A percentile compares a stretch with the other conserved stretches of the same genome.
phyloP scores from a whole-genome alignment of 2,113 vertebrate species.

The Indicator maculatus region DNA sequence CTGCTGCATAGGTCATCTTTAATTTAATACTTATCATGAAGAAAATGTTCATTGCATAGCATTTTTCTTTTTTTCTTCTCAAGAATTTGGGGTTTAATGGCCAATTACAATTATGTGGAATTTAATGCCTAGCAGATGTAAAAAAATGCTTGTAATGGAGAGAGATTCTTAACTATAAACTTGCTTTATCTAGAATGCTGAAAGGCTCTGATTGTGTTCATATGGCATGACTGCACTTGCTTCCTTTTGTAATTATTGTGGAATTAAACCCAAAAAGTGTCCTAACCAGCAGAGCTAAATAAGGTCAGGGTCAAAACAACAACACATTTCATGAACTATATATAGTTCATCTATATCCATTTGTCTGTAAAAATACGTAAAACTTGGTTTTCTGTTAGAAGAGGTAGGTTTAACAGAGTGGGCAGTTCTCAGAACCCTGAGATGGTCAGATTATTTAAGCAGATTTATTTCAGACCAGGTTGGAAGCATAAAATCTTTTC shows the following conservation, averaged over 20 bases:
- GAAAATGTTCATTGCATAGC: neutral
- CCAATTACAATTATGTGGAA: neutral
- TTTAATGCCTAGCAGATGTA: conserved; percentile 25
- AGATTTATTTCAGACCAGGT: neutral
- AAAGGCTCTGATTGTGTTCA: conserved; percentile 12
- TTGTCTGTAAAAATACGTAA: neutral
- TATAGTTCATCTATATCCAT: neutral
- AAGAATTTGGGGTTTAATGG: neutral
- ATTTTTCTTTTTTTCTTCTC: neutral
- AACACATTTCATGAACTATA: neutral
- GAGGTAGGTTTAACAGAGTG: neutral
- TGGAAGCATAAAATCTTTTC: neutral
- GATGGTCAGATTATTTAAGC: neutral
- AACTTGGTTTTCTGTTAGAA: neutral
- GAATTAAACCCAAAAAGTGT: neutral
- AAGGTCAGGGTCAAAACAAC: neutral
- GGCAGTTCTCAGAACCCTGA: neutral
- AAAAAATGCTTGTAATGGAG: neutral
- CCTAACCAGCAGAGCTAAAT: neutral
- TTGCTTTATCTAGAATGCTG: neutral
- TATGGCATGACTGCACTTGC: neutral
- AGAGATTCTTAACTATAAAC: neutral
- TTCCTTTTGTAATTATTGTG: neutral
- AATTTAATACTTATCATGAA: neutral
- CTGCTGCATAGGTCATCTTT: neutral